Conservation (phyloP, 2,113 vertebrate species). For the Cyprinodon tularosa region DNA sequence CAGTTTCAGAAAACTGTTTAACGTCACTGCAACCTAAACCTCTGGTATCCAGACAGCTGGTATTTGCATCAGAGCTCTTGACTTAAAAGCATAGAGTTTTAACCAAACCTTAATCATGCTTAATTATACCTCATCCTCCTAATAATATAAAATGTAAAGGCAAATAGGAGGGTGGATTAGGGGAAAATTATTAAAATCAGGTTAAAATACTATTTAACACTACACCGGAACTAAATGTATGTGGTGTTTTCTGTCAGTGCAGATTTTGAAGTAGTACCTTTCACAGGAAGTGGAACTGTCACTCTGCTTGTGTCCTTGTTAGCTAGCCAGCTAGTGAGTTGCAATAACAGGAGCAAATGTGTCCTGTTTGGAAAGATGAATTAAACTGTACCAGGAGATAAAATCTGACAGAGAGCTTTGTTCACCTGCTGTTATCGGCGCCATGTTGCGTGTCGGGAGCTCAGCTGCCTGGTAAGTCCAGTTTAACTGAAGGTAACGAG, state of each 20-base stretch:
- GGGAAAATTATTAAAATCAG: too few relatives aligned
- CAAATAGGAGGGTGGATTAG: too few relatives aligned
- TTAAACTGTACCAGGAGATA: constrained; percentile 47
- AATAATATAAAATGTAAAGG: too few relatives aligned
- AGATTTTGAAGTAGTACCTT: constrained; percentile 41
- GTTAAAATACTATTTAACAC: too few relatives aligned
- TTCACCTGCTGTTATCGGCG: constrained; percentile 39
- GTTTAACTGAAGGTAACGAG: background rate
- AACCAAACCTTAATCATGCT: background rate
- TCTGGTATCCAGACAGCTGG: background rate
- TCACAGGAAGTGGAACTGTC: constrained; percentile 74
- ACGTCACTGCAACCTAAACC: background rate
- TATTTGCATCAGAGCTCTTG: background rate
- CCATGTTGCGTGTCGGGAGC: constrained; percentile 79
- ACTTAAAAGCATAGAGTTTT: background rate
- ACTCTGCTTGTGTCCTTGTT: constrained; percentile 78
- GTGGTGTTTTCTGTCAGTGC: constrained; percentile 13
- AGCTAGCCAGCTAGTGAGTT: constrained; percentile 51
- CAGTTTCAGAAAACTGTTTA: background rate
- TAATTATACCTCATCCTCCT: background rate
- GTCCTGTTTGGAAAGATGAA: constrained; percentile 64
- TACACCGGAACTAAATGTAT: constrained; percentile 10
- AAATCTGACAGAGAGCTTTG: constrained; percentile 33
- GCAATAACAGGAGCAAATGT: constrained; percentile 50
- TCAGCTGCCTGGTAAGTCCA: constrained; percentile 75